These are phyloP conservation scores for Spatula clypeata DNA, from an alignment of 2,797 vertebrate species.

Conservation along the genomic window DNA sequence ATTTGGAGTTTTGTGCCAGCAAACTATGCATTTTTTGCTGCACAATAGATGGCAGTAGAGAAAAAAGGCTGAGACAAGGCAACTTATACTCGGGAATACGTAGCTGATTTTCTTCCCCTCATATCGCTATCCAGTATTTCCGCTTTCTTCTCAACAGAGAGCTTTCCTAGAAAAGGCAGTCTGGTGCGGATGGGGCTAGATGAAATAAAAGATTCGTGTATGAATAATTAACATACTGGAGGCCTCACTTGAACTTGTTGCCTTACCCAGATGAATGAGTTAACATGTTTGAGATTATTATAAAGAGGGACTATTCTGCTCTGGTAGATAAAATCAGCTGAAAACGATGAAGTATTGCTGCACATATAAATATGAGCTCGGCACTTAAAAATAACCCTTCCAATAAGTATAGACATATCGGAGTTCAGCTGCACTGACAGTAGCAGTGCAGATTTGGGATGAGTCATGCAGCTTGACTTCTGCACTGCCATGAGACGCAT, in stretches of 20 bases:
- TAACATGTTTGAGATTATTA: constrained; percentile 68
- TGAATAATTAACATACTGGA: constrained; percentile 75
- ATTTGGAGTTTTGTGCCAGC: not conserved
- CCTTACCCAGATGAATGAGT: constrained; percentile 71
- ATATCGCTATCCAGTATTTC: constrained; percentile 48
- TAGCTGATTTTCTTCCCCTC: constrained; percentile 45
- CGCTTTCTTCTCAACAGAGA: constrained; percentile 55
- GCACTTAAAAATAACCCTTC: constrained; percentile 70
- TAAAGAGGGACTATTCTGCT: constrained; percentile 63
- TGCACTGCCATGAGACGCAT: constrained; percentile 50
- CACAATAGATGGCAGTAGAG: constrained; percentile 82
- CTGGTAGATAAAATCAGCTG: constrained; percentile 46
- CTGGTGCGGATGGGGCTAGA: constrained; percentile 55
- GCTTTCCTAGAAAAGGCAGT: constrained; percentile 74
- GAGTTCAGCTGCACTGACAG: constrained; percentile 53
- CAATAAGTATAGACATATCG: constrained; percentile 46
- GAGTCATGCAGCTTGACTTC: constrained; percentile 58
- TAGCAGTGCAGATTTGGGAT: constrained; percentile 55
- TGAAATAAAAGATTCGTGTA: constrained; percentile 68
- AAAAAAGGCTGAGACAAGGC: constrained; percentile 71
- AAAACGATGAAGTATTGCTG: constrained; percentile 38
- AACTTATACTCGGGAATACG: constrained; percentile 76
- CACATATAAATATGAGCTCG: constrained; percentile 42
- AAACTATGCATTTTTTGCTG: constrained; percentile 49
- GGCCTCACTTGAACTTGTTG: constrained; percentile 75